phyloP scores from a whole-genome alignment of 2,888 invertebrate genomes.

The Nasonia oneida region DNA sequence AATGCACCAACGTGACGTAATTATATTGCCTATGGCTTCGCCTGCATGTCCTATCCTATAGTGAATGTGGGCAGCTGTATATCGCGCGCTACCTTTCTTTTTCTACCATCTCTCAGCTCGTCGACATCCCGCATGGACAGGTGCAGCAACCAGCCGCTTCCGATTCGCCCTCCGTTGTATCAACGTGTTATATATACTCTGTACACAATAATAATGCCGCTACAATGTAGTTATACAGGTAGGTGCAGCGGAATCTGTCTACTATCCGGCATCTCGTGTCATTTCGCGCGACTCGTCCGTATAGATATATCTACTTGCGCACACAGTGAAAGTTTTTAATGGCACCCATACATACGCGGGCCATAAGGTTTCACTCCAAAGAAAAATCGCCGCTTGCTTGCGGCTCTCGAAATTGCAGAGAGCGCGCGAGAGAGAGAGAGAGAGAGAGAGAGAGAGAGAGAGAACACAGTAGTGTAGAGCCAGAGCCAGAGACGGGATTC shows the following conservation, averaged over 20 bases:
- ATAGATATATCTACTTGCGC: background rate
- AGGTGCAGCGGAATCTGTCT: background rate
- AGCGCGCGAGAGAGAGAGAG: background rate
- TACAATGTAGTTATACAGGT: background rate
- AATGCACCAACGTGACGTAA: slow-evolving; percentile 64
- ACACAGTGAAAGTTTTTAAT: slow-evolving; percentile 52
- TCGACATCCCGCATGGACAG: slow-evolving; percentile 1
- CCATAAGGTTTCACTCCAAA: background rate
- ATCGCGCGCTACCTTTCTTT: slow-evolving; percentile 11
- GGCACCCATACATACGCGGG: background rate
- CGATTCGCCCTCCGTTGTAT: slow-evolving; percentile 1
- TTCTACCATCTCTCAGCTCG: background rate
- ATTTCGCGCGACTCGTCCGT: slow-evolving; percentile 9
- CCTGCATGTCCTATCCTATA: background rate
- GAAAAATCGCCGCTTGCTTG: background rate
- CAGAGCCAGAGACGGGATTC: background rate
- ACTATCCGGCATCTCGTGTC: slow-evolving; percentile 17
- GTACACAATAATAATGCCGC: background rate
- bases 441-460: too few species aligned
- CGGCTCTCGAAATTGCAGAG: background rate
- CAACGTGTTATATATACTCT: background rate
- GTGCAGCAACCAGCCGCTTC: background rate
- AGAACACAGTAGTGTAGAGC: background rate
- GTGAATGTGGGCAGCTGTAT: background rate
- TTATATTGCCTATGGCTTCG: slow-evolving; percentile 45